phyloP scores from a whole-genome alignment of 2,888 invertebrate species.

The Kuschelorhynchus macadamiae region DNA sequence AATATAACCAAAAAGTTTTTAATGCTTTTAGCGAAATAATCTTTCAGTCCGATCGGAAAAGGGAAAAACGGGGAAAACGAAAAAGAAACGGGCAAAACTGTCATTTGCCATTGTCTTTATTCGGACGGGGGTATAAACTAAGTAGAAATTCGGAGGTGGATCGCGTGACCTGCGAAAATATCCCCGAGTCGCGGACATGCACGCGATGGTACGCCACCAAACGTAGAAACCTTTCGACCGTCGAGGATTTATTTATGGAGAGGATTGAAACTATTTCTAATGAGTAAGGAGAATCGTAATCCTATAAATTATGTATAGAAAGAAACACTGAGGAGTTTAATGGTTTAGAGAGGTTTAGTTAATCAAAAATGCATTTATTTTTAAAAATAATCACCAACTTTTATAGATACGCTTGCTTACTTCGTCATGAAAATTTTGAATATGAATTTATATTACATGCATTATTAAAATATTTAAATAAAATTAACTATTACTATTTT shows the following conservation, averaged over 20 bases:
- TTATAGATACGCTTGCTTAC: too few species aligned
- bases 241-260: constrained; percentile 40
- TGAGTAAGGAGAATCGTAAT: constrained; percentile 16
- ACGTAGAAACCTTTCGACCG: constrained; percentile 36
- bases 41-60: constrained; percentile 40
- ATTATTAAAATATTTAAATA: too few species aligned
- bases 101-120: constrained; percentile 52
- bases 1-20: constrained; percentile 23
- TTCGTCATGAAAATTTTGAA: not conserved
- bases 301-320: constrained; percentile 11
- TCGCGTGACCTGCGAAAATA: constrained; percentile 52
- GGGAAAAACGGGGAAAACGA: constrained; percentile 27
- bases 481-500: too few species aligned
- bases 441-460: not conserved
- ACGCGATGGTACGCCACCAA: constrained; percentile 51
- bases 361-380: too few species aligned
- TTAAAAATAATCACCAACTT: too few species aligned
- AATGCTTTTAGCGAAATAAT: constrained; percentile 47
- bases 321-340: too few species aligned
- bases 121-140: constrained; percentile 46
- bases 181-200: constrained; percentile 42
- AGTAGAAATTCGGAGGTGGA: constrained; percentile 50
- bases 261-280: constrained; percentile 5
- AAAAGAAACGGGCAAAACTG: constrained; percentile 47
- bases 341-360: too few species aligned